These are phyloP conservation scores for Shinisaurus crocodilurus DNA, from an alignment of 2,113 vertebrate species.

Conservation along the genomic window DNA sequence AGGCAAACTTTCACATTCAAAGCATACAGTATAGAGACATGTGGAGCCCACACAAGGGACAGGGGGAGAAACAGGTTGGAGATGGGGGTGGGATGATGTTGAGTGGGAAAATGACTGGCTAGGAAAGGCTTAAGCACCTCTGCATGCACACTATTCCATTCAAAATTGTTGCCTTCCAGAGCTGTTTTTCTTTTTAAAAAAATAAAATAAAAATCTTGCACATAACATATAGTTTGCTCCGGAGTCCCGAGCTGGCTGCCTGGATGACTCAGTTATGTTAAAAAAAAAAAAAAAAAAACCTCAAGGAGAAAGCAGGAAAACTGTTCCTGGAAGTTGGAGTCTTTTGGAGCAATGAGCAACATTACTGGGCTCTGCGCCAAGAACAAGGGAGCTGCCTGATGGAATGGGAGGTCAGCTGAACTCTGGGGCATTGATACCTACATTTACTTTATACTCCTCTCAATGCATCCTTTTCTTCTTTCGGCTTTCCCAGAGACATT, in stretches of 20 bases:
- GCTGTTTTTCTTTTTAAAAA: neutral
- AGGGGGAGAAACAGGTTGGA: neutral
- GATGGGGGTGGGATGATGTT: neutral
- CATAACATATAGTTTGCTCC: neutral
- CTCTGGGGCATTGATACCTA: no score
- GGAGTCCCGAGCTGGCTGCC: neutral
- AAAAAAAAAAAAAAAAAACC: no score
- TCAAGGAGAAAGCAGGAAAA: no score
- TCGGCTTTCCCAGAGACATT: no score
- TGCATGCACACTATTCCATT: neutral
- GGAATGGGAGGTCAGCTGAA: no score
- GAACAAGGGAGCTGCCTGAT: no score
- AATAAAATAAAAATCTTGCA: no score
- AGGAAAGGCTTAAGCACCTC: neutral
- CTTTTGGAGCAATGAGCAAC: neutral
- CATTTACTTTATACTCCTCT: no score
- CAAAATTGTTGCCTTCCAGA: neutral
- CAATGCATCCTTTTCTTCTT: no score
- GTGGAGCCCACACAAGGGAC: neutral
- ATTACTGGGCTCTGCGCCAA: neutral
- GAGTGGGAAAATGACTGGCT: neutral
- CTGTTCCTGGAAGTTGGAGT: no score
- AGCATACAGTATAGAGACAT: neutral
- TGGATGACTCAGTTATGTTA: no score
- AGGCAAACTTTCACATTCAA: neutral